Base-by-base conservation (phyloP, 2,888 invertebrate species). In the Rhorus exstirpatorius region DNA sequence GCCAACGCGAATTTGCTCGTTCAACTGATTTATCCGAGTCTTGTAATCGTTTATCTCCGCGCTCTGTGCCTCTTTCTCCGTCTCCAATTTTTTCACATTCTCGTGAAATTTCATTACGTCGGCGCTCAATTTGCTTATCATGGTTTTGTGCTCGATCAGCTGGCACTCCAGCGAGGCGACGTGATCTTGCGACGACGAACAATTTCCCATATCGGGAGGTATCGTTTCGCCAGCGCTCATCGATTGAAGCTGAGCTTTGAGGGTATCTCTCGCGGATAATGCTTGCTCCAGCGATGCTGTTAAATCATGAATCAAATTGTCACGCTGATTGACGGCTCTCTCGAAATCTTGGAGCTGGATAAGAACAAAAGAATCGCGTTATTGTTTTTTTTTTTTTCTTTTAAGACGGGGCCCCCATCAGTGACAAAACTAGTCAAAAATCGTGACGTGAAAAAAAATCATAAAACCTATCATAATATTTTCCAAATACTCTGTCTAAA, bases 281-380 rank as follows among this genome's bases (percentile, higher is more conserved):
- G 96, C 95, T 89, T 95, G 95, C 92, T 96, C 95, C 87, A 97
- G 94, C 35, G 96, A 95, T 88, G 95, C 94, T 84, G 95, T 96
- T 79, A 97, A 94, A 92, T 96, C 95, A 88, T 95, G 95, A 86
- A 97, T 97, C 89, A 96, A 92, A 87, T 95, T 94, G 90, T 97
- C 96, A 88, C 97, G 95, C 86, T 95, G 95, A 10, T 94, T 93
- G 79, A 97, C 93, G 87, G 96, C 96, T 87, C 94, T 94, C 92
- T 96, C 96, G 92, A 96, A 96, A 92, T 97, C 96, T 91, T 95
- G 94, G 89, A 96, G 94, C 96, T 97, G 70, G 67, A 82, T n/a
- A n/a, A 70, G 65, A 71, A 83, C 35, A 71, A 71, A 46, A 31
- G 58, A 71, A 19, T 31, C 8, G 3, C 53, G 31, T 14, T 46